phyloP scores from a whole-genome alignment of 2,113 vertebrate species.

The Cryptotis parvus region DNA sequence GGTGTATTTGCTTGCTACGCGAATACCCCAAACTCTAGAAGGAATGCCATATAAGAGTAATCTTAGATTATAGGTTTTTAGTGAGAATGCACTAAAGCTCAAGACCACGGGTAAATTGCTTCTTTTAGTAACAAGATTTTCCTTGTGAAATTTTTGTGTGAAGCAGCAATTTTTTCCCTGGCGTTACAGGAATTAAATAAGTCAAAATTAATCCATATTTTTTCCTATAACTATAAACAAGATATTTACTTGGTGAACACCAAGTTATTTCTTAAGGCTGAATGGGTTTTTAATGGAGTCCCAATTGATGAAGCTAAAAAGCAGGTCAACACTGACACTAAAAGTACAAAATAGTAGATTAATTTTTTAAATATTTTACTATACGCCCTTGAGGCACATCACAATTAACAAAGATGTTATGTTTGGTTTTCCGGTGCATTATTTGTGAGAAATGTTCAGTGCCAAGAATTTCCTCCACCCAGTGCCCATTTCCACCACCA shows the following conservation, averaged over 20 bases:
- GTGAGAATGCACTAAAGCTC: conserved; percentile 36
- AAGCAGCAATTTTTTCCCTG: conserved; percentile 22
- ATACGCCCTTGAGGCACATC: no score
- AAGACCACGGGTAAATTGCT: not conserved
- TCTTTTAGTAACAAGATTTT: conserved; percentile 50
- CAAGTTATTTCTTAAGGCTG: conserved; percentile 17
- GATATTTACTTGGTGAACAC: not conserved
- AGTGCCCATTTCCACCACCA: no score
- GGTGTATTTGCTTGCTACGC: conserved; percentile 11
- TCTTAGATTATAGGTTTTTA: not conserved
- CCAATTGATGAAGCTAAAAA: conserved; percentile 12
- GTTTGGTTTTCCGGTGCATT: no score
- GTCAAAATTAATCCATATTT: not conserved
- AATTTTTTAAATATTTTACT: no score
- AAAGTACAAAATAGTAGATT: conserved; percentile 7
- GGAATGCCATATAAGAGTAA: not conserved
- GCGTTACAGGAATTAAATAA: conserved; percentile 38
- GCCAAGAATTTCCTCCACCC: no score
- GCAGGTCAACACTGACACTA: conserved; percentile 21
- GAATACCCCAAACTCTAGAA: conserved; percentile 44
- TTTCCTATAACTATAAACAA: conserved; percentile 12
- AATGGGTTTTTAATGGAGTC: conserved; percentile 36
- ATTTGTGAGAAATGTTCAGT: no score
- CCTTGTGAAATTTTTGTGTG: conserved; percentile 20
- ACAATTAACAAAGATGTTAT: no score